A percentile compares a stretch with the other conserved stretches of the same genome.
Conservation (phyloP, 2,113 vertebrate genomes). For the Megaleporinus macrocephalus region DNA sequence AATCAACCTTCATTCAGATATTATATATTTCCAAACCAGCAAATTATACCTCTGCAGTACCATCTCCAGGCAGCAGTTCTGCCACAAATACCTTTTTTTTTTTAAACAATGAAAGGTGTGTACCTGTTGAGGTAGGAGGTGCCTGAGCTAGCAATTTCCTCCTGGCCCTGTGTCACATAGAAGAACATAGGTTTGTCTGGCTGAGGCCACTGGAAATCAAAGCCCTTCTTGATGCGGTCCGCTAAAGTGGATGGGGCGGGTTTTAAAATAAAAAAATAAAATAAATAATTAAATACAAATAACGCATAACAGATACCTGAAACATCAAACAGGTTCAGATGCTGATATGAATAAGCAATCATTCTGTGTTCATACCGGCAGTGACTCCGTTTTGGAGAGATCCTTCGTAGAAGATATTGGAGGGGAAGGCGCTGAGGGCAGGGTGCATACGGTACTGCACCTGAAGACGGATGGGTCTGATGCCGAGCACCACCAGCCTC, state of each 20-base stretch:
- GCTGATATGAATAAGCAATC: background rate
- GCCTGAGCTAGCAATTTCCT: conserved; percentile 98
- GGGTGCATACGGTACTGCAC: conserved; percentile 99
- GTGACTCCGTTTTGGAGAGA: conserved; percentile 97
- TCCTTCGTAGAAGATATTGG: conserved; percentile 99
- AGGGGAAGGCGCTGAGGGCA: conserved; percentile 95
- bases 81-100: background rate
- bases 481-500: conserved; percentile 95
- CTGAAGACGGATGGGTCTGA: conserved; percentile 95
- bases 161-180: conserved; percentile 98
- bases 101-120: background rate
- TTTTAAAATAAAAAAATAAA: background rate
- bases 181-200: conserved; percentile 99
- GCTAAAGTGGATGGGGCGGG: conserved; percentile 65
- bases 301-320: background rate
- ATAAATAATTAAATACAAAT: background rate
- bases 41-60: no score
- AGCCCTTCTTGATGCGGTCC: conserved; percentile 97
- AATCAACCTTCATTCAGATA: background rate
- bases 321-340: background rate
- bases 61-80: no score
- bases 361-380: conserved; percentile 78
- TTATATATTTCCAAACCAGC: background rate
- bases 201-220: conserved; percentile 99
- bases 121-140: conserved; percentile 98